These are phyloP conservation scores for Buathra laborator DNA, from an alignment of 2,888 invertebrate species.

Conservation along the genomic window DNA sequence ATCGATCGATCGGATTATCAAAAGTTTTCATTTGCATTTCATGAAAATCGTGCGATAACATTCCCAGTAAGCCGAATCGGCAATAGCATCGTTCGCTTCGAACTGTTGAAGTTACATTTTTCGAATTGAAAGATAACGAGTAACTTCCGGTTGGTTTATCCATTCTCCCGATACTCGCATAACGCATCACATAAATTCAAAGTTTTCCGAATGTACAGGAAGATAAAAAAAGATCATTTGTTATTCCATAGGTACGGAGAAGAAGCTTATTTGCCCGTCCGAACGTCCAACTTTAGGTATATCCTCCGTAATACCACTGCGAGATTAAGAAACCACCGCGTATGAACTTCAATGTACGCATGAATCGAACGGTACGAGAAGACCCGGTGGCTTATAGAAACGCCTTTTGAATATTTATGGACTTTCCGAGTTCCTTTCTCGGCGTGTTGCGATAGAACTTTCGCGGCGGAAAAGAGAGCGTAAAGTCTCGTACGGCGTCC, in stretches of 20 bases:
- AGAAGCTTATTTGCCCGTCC: conserved; percentile 7
- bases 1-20: too few species aligned
- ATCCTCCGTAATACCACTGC: conserved; percentile 2
- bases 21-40: too few species aligned
- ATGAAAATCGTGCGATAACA: not conserved
- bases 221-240: not conserved
- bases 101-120: not conserved
- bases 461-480: not conserved
- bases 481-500: not conserved
- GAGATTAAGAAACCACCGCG: conserved; percentile 14
- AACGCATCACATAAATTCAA: not conserved
- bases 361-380: conserved; percentile 11
- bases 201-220: not conserved
- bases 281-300: conserved; percentile 1
- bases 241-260: not conserved
- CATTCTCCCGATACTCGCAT: not conserved
- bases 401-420: conserved; percentile 72
- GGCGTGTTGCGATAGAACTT: not conserved
- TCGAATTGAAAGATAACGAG: not conserved
- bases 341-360: conserved; percentile 19
- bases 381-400: conserved; percentile 37
- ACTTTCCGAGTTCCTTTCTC: conserved; percentile 11
- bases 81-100: not conserved
- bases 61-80: not conserved
- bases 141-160: not conserved